These are phyloP conservation scores for Callocephalon fimbriatum DNA, from an alignment of 2,113 vertebrate genomes.

Conservation along the genomic window DNA sequence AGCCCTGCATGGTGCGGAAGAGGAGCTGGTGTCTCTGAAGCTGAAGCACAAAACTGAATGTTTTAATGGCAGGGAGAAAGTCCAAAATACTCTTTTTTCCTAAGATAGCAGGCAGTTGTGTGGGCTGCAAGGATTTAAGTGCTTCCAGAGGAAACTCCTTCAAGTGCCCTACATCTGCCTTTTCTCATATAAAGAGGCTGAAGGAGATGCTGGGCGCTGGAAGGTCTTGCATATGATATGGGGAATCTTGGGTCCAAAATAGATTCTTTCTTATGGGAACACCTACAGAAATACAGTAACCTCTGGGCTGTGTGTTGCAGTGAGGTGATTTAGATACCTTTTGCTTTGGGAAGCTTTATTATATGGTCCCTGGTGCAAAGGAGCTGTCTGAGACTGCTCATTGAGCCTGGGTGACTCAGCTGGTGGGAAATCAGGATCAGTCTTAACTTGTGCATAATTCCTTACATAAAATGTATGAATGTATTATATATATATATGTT, in stretches of 20 bases:
- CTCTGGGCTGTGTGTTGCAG: not conserved
- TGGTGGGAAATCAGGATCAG: not conserved
- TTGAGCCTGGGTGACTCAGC: not conserved
- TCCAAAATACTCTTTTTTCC: no score
- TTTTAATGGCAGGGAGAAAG: not conserved
- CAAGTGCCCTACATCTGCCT: not conserved
- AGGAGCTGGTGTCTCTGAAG: not conserved
- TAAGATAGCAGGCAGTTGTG: not conserved
- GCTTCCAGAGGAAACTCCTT: not conserved
- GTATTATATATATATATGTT: not conserved
- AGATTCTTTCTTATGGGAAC: not conserved
- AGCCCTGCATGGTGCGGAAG: not conserved
- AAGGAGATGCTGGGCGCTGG: not conserved
- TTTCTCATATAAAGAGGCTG: not conserved
- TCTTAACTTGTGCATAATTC: not conserved
- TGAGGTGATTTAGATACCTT: not conserved
- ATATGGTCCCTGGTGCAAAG: not conserved
- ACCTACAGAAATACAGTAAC: not conserved
- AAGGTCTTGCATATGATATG: not conserved
- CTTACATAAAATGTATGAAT: not conserved
- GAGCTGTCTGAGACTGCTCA: not conserved
- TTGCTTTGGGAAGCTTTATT: not conserved
- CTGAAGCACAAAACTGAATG: not conserved
- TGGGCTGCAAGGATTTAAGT: accelerated
- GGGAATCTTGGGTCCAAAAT: no score